Evolutionary conservation across 2,888 invertebrate species (phyloP).

Genomic region (Lottia scabra): DNA sequence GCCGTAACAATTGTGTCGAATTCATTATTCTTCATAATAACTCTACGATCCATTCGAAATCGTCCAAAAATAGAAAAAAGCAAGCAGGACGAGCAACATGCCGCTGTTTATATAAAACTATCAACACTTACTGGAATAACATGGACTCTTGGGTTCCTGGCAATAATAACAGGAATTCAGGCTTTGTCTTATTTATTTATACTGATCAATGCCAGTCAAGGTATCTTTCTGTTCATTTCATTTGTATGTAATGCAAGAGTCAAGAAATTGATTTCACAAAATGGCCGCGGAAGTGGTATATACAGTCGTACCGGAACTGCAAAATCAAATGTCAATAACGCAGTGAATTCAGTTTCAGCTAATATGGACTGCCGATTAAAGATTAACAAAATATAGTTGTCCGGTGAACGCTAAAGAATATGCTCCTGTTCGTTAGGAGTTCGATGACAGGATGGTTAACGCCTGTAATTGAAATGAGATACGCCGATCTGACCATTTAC

Average conservation of each 20-base stretch:
- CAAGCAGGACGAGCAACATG: slow-evolving; percentile 26
- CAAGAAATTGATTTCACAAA: slow-evolving; percentile 4
- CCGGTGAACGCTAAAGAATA: too few relatives aligned
- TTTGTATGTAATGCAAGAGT: slow-evolving; percentile 32
- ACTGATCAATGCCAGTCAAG: slow-evolving; percentile 31
- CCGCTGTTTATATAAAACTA: slow-evolving; percentile 31
- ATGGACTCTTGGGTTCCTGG: slow-evolving; percentile 28
- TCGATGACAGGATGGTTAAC: too few relatives aligned
- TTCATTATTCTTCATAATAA: slow-evolving; percentile 28
- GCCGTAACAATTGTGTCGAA: slow-evolving; percentile 24
- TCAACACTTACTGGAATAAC: slow-evolving; percentile 36
- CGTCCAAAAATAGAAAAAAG: slow-evolving; percentile 19
- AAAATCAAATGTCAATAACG: too few relatives aligned
- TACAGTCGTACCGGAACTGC: too few relatives aligned
- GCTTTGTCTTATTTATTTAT: slow-evolving; percentile 23
- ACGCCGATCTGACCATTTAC: too few relatives aligned
- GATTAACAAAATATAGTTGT: too few relatives aligned
- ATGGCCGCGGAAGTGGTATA: neutral
- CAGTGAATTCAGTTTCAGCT: too few relatives aligned
- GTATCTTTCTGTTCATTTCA: slow-evolving; percentile 35
- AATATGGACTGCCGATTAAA: too few relatives aligned
- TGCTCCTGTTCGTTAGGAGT: too few relatives aligned
- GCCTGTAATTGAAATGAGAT: too few relatives aligned
- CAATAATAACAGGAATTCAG: slow-evolving; percentile 9
- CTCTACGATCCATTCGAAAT: slow-evolving; percentile 25